Evolutionary conservation across 2,888 invertebrate species (phyloP).

Genomic region (Drosophila dives): DNA sequence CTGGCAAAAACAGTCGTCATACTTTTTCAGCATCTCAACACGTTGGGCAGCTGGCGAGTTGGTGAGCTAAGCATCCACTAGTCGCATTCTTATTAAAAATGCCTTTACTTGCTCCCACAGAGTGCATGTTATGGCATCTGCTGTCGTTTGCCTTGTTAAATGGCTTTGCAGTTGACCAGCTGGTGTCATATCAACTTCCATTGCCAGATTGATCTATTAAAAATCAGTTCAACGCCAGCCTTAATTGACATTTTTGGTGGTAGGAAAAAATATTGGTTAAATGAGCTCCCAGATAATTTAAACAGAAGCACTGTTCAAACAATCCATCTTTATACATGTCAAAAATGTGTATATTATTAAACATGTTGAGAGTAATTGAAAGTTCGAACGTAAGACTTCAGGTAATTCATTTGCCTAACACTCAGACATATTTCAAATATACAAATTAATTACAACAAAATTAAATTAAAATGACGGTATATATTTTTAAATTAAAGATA

Average conservation of each 20-base stretch:
- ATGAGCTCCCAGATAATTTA: not conserved
- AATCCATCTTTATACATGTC: not conserved
- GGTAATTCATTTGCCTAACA: not conserved
- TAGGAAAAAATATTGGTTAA: not conserved
- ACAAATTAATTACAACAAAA: not conserved
- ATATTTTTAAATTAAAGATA: not conserved
- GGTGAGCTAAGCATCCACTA: constrained; percentile 4
- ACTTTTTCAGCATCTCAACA: constrained; percentile 52
- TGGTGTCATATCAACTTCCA: constrained; percentile 12
- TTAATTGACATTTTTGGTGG: constrained; percentile 31
- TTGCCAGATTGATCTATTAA: constrained; percentile 8
- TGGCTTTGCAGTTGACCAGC: constrained; percentile 23
- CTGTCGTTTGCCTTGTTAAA: constrained; percentile 26
- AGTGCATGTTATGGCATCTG: constrained; percentile 7
- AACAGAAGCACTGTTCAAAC: not conserved
- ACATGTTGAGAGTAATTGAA: not conserved
- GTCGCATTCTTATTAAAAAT: constrained; percentile 47
- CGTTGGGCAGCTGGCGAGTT: not conserved
- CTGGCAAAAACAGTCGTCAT: constrained; percentile 44
- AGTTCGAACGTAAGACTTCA: not conserved
- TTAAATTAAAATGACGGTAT: not conserved
- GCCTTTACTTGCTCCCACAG: constrained; percentile 31
- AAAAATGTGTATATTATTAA: not conserved
- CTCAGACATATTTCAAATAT: not conserved
- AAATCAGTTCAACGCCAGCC: constrained; percentile 6